A percentile compares a stretch with the other conserved stretches of the same genome.
phyloP scores from a whole-genome alignment of 1,140 invertebrate species.

The Cydia amplana region DNA sequence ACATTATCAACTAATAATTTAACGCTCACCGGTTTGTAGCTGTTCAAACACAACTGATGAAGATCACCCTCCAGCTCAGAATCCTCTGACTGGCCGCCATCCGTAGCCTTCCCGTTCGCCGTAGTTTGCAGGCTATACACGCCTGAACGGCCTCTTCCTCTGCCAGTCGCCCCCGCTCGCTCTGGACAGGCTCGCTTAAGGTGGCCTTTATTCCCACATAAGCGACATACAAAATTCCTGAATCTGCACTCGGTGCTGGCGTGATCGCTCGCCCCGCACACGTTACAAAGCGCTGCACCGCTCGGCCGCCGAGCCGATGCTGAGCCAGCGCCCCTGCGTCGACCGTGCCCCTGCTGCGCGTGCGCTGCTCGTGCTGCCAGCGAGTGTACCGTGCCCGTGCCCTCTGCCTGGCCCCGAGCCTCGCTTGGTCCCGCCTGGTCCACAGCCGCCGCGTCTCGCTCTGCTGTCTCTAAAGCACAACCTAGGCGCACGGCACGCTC shows the following conservation, averaged over 20 bases:
- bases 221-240: constrained; percentile 7
- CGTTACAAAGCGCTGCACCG: neutral
- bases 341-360: neutral
- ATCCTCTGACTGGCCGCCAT: neutral
- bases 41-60: constrained; percentile 34
- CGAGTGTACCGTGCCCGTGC: neutral
- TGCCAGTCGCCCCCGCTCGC: neutral
- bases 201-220: neutral
- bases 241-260: neutral
- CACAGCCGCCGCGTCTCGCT: constrained; percentile 14
- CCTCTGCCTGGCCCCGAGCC: neutral
- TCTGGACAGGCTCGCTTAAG: constrained; percentile 9
- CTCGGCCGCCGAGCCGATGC: neutral
- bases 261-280: constrained; percentile 18
- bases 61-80: constrained; percentile 1
- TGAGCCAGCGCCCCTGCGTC: neutral
- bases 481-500: neutral
- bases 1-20: constrained; percentile 37
- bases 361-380: neutral
- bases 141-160: neutral
- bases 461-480: constrained; percentile 14
- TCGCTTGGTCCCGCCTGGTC: neutral
- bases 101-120: neutral
- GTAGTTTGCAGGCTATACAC: neutral
- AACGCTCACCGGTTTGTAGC: constrained; percentile 39